Percentiles rank a stretch among this genome's conserved stretches.
phyloP scores from a whole-genome alignment of 2,797 vertebrate genomes.

The Scomberomorus guttatus region DNA sequence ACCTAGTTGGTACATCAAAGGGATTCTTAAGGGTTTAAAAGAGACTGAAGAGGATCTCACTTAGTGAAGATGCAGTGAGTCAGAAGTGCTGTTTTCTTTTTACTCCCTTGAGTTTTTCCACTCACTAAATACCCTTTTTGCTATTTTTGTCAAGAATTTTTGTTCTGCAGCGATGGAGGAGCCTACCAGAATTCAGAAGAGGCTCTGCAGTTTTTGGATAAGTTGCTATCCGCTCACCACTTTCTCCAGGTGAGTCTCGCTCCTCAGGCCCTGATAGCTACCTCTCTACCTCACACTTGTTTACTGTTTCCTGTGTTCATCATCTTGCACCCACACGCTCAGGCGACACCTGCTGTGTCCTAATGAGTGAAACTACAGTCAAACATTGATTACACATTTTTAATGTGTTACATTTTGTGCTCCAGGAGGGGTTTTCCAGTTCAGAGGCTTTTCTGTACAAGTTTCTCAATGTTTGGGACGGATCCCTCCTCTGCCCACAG shows the following conservation, averaged over 20 bases:
- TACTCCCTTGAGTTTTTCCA: slow-evolving; percentile 1
- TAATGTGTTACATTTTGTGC: slow-evolving; percentile 32
- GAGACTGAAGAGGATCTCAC: neutral
- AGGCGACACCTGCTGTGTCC: neutral
- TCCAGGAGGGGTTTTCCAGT: slow-evolving; percentile 92
- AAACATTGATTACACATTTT: slow-evolving; percentile 11
- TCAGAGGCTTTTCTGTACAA: slow-evolving; percentile 93
- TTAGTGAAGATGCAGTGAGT: slow-evolving; percentile 10
- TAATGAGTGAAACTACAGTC: neutral
- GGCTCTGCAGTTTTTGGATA: slow-evolving; percentile 87
- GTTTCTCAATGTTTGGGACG: slow-evolving; percentile 94
- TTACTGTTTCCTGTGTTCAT: slow-evolving; percentile 5
- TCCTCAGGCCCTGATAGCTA: neutral
- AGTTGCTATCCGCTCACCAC: slow-evolving; percentile 86
- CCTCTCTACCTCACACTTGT: neutral
- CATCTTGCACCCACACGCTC: neutral
- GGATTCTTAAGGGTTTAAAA: slow-evolving; percentile 32
- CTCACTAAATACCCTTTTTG: slow-evolving; percentile 10
- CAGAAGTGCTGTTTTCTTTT: slow-evolving; percentile 42
- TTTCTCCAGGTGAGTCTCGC: slow-evolving; percentile 91
- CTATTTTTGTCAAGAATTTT: slow-evolving; percentile 85
- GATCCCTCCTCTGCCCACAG: slow-evolving; percentile 86
- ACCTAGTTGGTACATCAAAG: slow-evolving; percentile 60
- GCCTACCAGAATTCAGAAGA: slow-evolving; percentile 79
- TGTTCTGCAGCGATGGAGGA: slow-evolving; percentile 86